These are phyloP conservation scores for Urechis unicinctus DNA, from an alignment of 2,888 invertebrate species.

Conservation along the genomic window DNA sequence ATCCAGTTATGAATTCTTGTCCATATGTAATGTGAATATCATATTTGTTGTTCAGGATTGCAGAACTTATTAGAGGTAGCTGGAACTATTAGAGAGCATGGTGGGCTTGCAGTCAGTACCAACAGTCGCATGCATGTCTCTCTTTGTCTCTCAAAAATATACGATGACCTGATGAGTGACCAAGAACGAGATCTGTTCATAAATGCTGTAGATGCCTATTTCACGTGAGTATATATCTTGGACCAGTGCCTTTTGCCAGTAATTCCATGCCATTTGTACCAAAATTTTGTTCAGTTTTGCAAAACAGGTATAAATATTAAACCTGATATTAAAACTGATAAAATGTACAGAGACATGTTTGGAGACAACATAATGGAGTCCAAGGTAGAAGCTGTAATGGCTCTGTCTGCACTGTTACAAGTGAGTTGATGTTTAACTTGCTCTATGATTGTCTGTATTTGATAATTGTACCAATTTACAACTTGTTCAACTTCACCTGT, in stretches of 20 bases:
- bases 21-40: too few relatives aligned
- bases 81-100: constrained; percentile 83
- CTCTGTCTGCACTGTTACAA: constrained; percentile 77
- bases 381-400: constrained; percentile 74
- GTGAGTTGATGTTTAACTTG: constrained; percentile 22
- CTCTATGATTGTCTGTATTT: background rate
- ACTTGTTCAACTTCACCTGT: background rate
- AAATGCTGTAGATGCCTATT: constrained; percentile 36
- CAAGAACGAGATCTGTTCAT: constrained; percentile 51
- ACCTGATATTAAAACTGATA: too few relatives aligned
- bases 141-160: constrained; percentile 80
- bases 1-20: too few relatives aligned
- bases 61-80: constrained; percentile 80
- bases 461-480: background rate
- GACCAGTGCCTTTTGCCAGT: too few relatives aligned
- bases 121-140: constrained; percentile 87
- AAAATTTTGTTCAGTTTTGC: background rate
- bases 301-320: background rate
- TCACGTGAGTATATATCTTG: constrained; percentile 41
- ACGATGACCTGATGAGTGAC: constrained; percentile 95
- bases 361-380: constrained; percentile 81
- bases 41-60: constrained; percentile 50
- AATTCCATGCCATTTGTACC: too few relatives aligned
- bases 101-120: constrained; percentile 71
- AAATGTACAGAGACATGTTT: constrained; percentile 67